These are phyloP conservation scores for Autographa gamma DNA, from an alignment of 2,888 invertebrate genomes.

Conservation along the genomic window DNA sequence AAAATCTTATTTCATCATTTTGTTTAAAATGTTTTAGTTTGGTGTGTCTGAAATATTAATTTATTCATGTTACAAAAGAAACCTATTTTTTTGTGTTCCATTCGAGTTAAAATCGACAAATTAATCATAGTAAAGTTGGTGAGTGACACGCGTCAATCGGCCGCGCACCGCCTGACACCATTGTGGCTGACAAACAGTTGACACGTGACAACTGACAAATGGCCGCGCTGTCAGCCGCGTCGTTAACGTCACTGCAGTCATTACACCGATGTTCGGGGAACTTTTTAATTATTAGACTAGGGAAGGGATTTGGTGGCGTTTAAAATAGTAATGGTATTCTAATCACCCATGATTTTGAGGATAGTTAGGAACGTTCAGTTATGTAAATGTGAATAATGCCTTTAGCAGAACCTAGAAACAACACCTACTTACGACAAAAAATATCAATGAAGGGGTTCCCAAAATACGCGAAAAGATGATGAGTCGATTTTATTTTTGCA, in stretches of 20 bases:
- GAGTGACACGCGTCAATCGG: slow-evolving; percentile 81
- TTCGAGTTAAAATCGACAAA: slow-evolving; percentile 52
- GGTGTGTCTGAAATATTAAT: too few species aligned
- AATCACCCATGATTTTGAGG: not conserved
- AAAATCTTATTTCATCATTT: too few species aligned
- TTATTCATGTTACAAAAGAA: not conserved
- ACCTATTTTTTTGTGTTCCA: not conserved
- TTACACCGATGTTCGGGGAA: slow-evolving; percentile 74
- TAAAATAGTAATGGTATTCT: slow-evolving; percentile 34
- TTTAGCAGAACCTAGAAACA: not conserved
- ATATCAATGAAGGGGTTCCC: not conserved
- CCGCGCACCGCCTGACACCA: slow-evolving; percentile 81
- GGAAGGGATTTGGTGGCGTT: slow-evolving; percentile 49
- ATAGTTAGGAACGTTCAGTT: too few species aligned
- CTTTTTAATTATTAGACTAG: slow-evolving; percentile 73
- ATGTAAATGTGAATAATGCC: too few species aligned
- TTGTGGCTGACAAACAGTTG: slow-evolving; percentile 78
- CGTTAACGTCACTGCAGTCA: slow-evolving; percentile 78
- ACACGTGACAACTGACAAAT: slow-evolving; percentile 82
- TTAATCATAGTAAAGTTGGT: slow-evolving; percentile 45
- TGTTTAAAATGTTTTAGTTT: too few species aligned
- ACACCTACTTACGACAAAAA: not conserved
- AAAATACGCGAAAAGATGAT: not conserved
- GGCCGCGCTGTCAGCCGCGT: slow-evolving; percentile 69
- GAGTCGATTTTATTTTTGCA: not conserved